Percentiles rank a stretch among this genome's conserved stretches.
phyloP scores from a whole-genome alignment of 2,888 invertebrate genomes.

The Helicoverpa assulta region DNA sequence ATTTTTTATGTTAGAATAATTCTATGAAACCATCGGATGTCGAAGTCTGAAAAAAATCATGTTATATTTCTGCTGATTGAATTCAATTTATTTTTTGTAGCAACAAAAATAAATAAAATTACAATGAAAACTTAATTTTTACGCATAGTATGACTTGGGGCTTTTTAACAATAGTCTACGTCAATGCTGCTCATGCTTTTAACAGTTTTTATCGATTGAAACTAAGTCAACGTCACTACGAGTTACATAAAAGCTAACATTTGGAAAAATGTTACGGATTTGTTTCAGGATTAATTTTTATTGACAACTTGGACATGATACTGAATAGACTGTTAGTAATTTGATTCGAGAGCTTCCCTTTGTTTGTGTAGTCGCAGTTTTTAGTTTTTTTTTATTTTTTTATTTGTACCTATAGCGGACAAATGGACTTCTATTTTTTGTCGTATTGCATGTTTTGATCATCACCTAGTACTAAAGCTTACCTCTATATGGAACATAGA shows the following conservation, averaged over 20 bases:
- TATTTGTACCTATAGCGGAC: background rate
- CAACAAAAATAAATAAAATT: slow-evolving; percentile 47
- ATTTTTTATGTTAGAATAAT: too few relatives aligned
- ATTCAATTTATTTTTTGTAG: background rate
- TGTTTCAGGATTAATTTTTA: background rate
- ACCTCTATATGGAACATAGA: too few relatives aligned
- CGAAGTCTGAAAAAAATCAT: too few relatives aligned
- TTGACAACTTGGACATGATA: background rate
- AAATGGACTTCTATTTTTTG: background rate
- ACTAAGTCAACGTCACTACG: slow-evolving; percentile 37
- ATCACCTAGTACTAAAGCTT: too few relatives aligned
- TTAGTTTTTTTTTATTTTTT: background rate
- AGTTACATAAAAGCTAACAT: slow-evolving; percentile 26
- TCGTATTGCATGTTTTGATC: too few relatives aligned
- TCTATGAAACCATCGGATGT: too few relatives aligned
- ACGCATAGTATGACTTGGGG: slow-evolving; percentile 61
- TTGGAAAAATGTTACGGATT: slow-evolving; percentile 3
- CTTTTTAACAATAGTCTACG: slow-evolving; percentile 63
- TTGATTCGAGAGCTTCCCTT: background rate
- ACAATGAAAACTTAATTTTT: slow-evolving; percentile 38
- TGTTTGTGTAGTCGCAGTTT: background rate
- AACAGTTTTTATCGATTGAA: slow-evolving; percentile 57
- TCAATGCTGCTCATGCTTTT: slow-evolving; percentile 44
- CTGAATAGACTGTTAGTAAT: background rate
- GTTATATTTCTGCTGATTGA: too few relatives aligned